Evolutionary conservation across 2,888 invertebrate genomes (phyloP), one percentile per base, ranked within the genome.

Genomic region (Hypsopygia costalis): DNA sequence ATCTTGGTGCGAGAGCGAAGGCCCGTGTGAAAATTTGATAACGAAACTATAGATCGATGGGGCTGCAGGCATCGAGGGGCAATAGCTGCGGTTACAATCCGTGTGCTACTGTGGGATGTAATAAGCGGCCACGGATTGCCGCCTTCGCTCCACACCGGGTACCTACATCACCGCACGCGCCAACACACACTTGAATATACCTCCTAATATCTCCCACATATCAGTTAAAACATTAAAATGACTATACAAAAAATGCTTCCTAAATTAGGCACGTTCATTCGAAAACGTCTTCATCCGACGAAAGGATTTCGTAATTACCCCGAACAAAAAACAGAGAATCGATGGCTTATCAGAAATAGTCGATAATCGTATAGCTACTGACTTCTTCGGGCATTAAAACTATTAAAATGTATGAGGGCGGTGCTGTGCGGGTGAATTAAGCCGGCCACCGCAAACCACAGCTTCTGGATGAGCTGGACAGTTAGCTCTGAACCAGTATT

Each of bases 21-120:
- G 71, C 64, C 72, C 85, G 87, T 88, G 87, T 88, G 87, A 88
- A 88, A 88, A 87, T 86, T 88, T 86, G 87, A 87, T 87, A 85
- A 86, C 85, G 74, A 81, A 86, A 74, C 83, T 79, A 83, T 78
- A 74, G 83, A 86, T 81, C 83, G 81, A 80, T 76, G 76, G 76
- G 79, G 72, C 80, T 83, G 83, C 77, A 79, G 82, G 74, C 74
- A 74, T 74, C 72, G 76, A 72, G 65, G 71, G 74, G 73, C 75
- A 67, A 74, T 68, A 55, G 78, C 68, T 87, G 87, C 80, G 87
- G 87, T 88, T 82, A 71, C 77, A 78, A 77, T 81, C 72, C 68
- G 74, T 69, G 69, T 70, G 85, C 86, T 83, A 82, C 86, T 80
- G 83, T 81, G 78, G 78, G 79, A 82, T 79, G 82, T 78, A 81